A percentile compares a stretch with the other conserved stretches of the same genome.
Evolutionary conservation across 2,888 invertebrate species (phyloP).

Genomic region (Spilosoma lubricipeda): DNA sequence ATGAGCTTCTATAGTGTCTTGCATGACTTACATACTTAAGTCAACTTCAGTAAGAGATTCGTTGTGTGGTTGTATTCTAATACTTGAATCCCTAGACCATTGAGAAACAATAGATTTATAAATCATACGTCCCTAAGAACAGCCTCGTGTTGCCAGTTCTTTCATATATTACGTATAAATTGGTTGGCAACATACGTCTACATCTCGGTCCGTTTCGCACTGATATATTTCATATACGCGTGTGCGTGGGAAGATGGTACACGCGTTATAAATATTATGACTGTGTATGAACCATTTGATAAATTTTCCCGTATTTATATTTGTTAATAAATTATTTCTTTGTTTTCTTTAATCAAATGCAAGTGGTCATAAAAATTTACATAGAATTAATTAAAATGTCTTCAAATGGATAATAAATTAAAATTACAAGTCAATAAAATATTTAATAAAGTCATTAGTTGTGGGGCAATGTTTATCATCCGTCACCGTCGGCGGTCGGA

Average conservation of each 20-base stretch:
- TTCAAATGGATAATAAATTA: not conserved
- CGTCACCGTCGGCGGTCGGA: constrained; percentile 59
- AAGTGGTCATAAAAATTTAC: not conserved
- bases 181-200: constrained; percentile 38
- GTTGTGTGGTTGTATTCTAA: not conserved
- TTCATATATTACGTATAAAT: constrained; percentile 26
- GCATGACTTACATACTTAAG: no score
- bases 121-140: constrained; percentile 27
- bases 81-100: constrained; percentile 8
- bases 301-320: constrained; percentile 51
- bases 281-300: constrained; percentile 59
- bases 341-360: not conserved
- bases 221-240: constrained; percentile 27
- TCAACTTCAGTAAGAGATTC: no score
- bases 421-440: constrained; percentile 1
- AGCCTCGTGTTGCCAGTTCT: constrained; percentile 15
- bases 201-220: constrained; percentile 21
- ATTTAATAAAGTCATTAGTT: constrained; percentile 16
- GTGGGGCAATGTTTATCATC: constrained; percentile 42
- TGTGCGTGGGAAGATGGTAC: constrained; percentile 61
- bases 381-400: not conserved
- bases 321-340: constrained; percentile 47
- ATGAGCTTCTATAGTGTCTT: no score
- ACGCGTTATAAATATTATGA: constrained; percentile 43
- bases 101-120: constrained; percentile 37